Evolutionary conservation across 2,113 vertebrate species (phyloP).

Genomic region (Antigone vipio): DNA sequence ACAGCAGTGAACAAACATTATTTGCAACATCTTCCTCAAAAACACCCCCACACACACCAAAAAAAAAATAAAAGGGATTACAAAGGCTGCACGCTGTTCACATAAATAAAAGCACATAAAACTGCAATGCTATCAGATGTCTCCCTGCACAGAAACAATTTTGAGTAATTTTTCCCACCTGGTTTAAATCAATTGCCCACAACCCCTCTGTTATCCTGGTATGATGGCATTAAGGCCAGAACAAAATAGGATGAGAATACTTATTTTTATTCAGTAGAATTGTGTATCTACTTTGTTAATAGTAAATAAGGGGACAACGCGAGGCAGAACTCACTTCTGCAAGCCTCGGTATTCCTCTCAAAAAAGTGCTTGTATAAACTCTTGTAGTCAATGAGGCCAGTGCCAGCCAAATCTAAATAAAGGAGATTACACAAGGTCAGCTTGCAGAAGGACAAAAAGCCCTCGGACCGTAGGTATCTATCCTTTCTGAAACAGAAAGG

Average conservation of each 20-base stretch:
- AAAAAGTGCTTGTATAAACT: background rate
- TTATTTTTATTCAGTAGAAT: background rate
- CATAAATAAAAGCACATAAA: background rate
- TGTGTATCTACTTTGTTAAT: background rate
- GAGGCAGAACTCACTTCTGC: background rate
- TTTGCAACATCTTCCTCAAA: conserved; percentile 9
- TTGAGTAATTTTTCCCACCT: background rate
- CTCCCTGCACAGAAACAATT: background rate
- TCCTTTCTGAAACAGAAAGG: background rate
- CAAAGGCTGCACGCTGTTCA: background rate
- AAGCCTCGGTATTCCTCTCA: background rate
- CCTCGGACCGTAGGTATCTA: background rate
- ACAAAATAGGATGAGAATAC: background rate
- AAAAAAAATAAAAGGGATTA: background rate
- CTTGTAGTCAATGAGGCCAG: background rate
- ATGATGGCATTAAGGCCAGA: background rate
- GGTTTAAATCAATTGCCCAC: conserved; percentile 11
- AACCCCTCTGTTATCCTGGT: background rate
- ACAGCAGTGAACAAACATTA: background rate
- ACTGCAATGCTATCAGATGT: background rate
- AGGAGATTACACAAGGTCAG: conserved; percentile 48
- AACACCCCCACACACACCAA: background rate
- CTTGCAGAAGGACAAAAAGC: background rate
- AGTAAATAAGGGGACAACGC: background rate
- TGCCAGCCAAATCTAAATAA: conserved; percentile 18